Evolutionary conservation across 2,113 vertebrate species (phyloP).

Genomic region (Sporophila hypoxantha): DNA sequence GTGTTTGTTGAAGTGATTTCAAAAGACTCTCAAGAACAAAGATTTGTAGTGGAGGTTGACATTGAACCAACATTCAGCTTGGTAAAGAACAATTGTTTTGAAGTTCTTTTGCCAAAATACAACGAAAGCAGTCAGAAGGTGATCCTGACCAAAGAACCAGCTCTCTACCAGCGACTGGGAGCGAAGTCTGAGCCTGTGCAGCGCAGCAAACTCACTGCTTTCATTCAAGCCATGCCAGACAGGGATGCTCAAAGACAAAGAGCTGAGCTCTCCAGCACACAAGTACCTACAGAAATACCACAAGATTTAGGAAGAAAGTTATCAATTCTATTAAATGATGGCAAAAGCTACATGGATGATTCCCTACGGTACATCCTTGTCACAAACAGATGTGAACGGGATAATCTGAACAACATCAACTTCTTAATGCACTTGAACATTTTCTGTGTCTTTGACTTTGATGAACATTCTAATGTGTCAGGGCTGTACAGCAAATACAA

Average conservation of each 20-base stretch:
- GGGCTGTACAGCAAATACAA: conserved; percentile 72
- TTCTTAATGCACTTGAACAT: conserved; percentile 76
- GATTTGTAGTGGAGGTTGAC: conserved; percentile 78
- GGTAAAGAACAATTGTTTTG: conserved; percentile 59
- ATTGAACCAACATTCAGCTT: conserved; percentile 66
- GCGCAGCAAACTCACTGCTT: conserved; percentile 11
- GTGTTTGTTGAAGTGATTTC: conserved; percentile 75
- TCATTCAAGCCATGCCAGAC: conserved; percentile 47
- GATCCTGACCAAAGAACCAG: conserved; percentile 44
- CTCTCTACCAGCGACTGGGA: conserved; percentile 65
- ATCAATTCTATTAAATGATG: conserved; percentile 65
- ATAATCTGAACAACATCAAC: conserved; percentile 60
- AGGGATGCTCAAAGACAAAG: conserved; percentile 69
- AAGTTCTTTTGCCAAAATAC: conserved; percentile 74
- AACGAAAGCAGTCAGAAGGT: conserved; percentile 63
- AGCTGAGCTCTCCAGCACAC: conserved; percentile 55
- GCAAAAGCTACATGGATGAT: conserved; percentile 74
- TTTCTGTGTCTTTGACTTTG: conserved; percentile 83
- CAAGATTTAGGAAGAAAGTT: conserved; percentile 75
- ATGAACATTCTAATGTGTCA: conserved; percentile 71
- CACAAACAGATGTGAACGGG: conserved; percentile 69
- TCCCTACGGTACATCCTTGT: conserved; percentile 76
- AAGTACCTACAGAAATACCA: not conserved
- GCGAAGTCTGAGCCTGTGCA: conserved; percentile 71
- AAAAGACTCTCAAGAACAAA: conserved; percentile 50